A percentile compares a stretch with the other conserved stretches of the same genome.
phyloP scores from a whole-genome alignment of 2,888 invertebrate genomes.

The Drosophila mercatorum region DNA sequence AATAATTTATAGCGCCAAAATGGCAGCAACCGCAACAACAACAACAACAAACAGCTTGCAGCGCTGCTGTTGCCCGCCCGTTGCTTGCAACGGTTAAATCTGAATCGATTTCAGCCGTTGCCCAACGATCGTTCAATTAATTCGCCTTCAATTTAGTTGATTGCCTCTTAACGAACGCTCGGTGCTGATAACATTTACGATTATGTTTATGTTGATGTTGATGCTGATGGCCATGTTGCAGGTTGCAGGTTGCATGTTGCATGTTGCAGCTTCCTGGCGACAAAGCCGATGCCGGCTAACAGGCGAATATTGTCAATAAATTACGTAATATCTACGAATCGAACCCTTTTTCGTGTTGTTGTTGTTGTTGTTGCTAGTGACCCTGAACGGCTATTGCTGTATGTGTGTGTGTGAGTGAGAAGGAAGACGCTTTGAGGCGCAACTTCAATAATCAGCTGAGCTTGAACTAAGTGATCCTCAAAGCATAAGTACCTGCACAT shows the following conservation, averaged over 20 bases:
- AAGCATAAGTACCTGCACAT: slow-evolving; percentile 28
- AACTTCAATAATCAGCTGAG: slow-evolving; percentile 56
- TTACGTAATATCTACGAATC: slow-evolving; percentile 45
- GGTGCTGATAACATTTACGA: slow-evolving; percentile 19
- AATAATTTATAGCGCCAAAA: slow-evolving; percentile 31
- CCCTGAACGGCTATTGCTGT: slow-evolving; percentile 45
- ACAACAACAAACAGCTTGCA: slow-evolving; percentile 19
- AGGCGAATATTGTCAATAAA: slow-evolving; percentile 30
- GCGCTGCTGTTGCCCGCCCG: slow-evolving; percentile 14
- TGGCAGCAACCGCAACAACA: not conserved
- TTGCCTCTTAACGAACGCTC: slow-evolving; percentile 37
- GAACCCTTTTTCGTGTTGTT: slow-evolving; percentile 40
- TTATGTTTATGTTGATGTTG: slow-evolving; percentile 15
- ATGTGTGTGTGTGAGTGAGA: slow-evolving; percentile 13
- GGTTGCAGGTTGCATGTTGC: not conserved
- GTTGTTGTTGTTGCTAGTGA: slow-evolving; percentile 25
- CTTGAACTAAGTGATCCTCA: slow-evolving; percentile 59
- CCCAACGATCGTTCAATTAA: slow-evolving; percentile 57
- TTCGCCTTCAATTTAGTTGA: slow-evolving; percentile 51
- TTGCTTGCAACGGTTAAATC: slow-evolving; percentile 40
- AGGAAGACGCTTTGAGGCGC: slow-evolving; percentile 39
- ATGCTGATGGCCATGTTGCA: not conserved
- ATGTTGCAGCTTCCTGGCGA: slow-evolving; percentile 21
- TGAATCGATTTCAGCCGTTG: slow-evolving; percentile 50
- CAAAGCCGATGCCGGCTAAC: slow-evolving; percentile 38